A percentile compares a stretch with the other conserved stretches of the same genome.
Evolutionary conservation across 2,888 invertebrate genomes (phyloP).

Genomic region (Melipona beecheii): DNA sequence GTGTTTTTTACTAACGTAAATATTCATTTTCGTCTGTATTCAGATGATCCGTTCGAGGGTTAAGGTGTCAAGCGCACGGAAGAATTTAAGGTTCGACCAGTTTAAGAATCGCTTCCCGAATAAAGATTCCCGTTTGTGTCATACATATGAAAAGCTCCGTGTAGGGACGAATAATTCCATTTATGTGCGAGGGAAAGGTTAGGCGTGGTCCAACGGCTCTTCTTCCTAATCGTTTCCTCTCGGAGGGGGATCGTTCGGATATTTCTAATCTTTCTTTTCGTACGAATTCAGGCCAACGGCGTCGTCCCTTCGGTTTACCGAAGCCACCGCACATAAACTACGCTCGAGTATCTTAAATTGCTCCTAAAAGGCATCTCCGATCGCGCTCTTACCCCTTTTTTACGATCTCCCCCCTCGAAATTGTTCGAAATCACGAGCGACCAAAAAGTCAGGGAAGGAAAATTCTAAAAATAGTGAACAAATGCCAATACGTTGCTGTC

Average conservation of each 20-base stretch:
- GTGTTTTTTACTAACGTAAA: too few relatives aligned
- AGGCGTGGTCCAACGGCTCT: constrained; percentile 55
- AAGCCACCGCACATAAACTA: constrained; percentile 36
- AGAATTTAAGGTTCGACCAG: neutral
- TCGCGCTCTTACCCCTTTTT: neutral
- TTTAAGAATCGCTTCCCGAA: neutral
- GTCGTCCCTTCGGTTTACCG: constrained; percentile 36
- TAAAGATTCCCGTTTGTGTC: neutral
- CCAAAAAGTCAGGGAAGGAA: neutral
- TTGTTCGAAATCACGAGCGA: neutral
- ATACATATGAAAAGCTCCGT: constrained; percentile 6
- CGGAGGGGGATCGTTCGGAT: constrained; percentile 48
- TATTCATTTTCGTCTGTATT: too few relatives aligned
- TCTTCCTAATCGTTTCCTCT: constrained; percentile 54
- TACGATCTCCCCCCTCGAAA: neutral
- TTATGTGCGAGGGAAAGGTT: constrained; percentile 36
- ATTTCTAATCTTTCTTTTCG: constrained; percentile 56
- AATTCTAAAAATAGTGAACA: neutral
- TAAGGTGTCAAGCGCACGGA: neutral
- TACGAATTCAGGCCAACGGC: constrained; percentile 58
- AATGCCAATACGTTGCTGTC: neutral
- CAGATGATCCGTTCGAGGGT: too few relatives aligned
- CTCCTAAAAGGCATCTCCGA: neutral
- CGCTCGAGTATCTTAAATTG: constrained; percentile 16
- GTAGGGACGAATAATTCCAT: constrained; percentile 43